Percentiles rank a stretch among this genome's conserved stretches.
Evolutionary conservation across 2,113 vertebrate genomes (phyloP).

Genomic region (Psittacula cyanocephala): DNA sequence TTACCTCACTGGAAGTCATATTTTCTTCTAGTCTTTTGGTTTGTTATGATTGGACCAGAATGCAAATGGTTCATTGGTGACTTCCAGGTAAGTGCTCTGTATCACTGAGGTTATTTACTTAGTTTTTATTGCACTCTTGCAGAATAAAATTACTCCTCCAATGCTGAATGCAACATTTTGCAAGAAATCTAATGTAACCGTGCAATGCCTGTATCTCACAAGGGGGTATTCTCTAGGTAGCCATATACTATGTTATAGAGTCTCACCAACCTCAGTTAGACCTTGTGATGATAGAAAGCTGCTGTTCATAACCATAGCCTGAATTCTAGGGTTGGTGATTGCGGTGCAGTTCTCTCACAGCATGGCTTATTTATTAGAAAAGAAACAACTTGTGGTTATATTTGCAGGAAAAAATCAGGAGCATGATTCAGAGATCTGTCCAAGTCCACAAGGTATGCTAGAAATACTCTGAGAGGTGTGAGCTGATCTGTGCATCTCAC

Average conservation of each 20-base stretch:
- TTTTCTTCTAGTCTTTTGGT: not conserved
- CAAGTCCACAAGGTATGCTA: not conserved
- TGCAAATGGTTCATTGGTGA: not conserved
- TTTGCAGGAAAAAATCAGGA: not conserved
- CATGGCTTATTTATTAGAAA: not conserved
- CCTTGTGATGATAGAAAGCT: not conserved
- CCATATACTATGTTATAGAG: not conserved
- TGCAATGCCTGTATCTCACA: not conserved
- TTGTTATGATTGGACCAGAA: not conserved
- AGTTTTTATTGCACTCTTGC: not conserved
- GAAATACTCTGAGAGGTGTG: not conserved
- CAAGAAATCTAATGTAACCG: rapidly evolving
- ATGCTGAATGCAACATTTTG: not conserved
- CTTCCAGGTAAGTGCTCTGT: not conserved
- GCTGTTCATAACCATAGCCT: not conserved
- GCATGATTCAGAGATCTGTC: not conserved
- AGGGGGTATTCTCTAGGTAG: not conserved
- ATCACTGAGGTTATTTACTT: not conserved
- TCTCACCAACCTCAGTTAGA: not conserved
- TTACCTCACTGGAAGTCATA: not conserved
- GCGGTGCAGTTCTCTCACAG: not conserved
- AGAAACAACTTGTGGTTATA: not conserved
- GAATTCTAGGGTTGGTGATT: not conserved
- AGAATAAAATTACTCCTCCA: not conserved
- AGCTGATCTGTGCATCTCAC: not conserved